These are phyloP conservation scores for Coilia nasus DNA, from an alignment of 2,797 vertebrate genomes.

Conservation along the genomic window DNA sequence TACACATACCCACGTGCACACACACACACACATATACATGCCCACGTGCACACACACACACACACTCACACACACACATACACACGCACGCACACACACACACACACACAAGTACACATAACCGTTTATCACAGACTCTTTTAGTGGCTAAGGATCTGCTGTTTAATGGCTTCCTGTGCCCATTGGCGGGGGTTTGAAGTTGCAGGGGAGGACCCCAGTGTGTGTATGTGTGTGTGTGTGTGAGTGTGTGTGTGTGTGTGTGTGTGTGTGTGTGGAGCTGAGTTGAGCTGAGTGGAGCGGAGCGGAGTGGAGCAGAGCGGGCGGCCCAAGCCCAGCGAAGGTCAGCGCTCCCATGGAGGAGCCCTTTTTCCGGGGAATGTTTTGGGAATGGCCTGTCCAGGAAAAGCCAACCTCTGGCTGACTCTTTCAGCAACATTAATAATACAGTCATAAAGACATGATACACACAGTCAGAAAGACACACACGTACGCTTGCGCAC, in stretches of 20 bases:
- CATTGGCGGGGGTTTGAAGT: constrained; percentile 62
- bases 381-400: constrained; percentile 47
- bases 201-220: constrained; percentile 51
- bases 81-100: neutral
- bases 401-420: constrained; percentile 49
- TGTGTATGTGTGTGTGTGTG: constrained; percentile 13
- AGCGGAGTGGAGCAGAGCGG: constrained; percentile 29
- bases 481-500: constrained; percentile 1
- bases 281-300: constrained; percentile 29
- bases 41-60: neutral
- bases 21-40: neutral
- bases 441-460: constrained; percentile 18
- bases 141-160: constrained; percentile 62
- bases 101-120: constrained; percentile 5
- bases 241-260: constrained; percentile 3
- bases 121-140: constrained; percentile 70
- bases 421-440: constrained; percentile 40
- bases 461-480: constrained; percentile 31
- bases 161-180: constrained; percentile 72
- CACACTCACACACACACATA: neutral
- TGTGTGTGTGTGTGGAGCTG: constrained; percentile 25
- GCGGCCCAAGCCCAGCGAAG: constrained; percentile 20
- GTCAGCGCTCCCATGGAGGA: constrained; percentile 36
- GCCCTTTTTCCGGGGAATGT: constrained; percentile 50
- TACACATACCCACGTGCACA: neutral